Evolutionary conservation across 1,140 invertebrate genomes (phyloP).

Genomic region (Ruditapes philippinarum): DNA sequence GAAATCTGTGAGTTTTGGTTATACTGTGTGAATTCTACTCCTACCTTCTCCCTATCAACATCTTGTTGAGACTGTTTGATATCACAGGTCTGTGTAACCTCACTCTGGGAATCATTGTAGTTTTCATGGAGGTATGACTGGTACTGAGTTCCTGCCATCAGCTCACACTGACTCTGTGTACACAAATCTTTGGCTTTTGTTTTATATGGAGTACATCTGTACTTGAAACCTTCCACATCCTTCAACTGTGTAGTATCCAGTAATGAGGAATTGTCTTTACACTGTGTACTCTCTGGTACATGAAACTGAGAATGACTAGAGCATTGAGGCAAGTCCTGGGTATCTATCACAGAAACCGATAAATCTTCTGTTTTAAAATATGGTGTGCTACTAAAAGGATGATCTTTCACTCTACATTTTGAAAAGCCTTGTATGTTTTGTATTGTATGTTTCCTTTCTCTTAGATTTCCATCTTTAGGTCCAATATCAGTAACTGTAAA

Average conservation of each 20-base stretch:
- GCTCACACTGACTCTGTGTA: conserved; percentile 34
- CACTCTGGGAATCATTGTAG: not conserved
- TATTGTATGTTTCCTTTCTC: not conserved
- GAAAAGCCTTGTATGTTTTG: not conserved
- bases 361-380: conserved; percentile 27
- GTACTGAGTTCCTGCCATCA: conserved; percentile 57
- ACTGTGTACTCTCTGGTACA: not conserved
- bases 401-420: not conserved
- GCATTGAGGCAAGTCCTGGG: not conserved
- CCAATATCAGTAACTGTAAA: not conserved
- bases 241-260: conserved; percentile 52
- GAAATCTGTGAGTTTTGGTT: not conserved
- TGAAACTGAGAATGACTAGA: not conserved
- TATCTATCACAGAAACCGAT: conserved; percentile 1
- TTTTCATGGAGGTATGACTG: conserved; percentile 5
- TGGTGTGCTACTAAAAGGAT: not conserved
- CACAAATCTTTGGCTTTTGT: not conserved
- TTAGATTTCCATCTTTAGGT: not conserved
- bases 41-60: not conserved
- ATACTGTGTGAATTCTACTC: not conserved
- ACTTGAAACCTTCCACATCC: conserved; percentile 51
- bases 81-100: not conserved
- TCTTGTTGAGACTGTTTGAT: not conserved
- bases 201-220: conserved; percentile 51
- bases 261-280: not conserved